Evolutionary conservation across 2,888 invertebrate genomes (phyloP), one percentile per base, ranked within the genome.

Genomic region (Helicoverpa assulta): DNA sequence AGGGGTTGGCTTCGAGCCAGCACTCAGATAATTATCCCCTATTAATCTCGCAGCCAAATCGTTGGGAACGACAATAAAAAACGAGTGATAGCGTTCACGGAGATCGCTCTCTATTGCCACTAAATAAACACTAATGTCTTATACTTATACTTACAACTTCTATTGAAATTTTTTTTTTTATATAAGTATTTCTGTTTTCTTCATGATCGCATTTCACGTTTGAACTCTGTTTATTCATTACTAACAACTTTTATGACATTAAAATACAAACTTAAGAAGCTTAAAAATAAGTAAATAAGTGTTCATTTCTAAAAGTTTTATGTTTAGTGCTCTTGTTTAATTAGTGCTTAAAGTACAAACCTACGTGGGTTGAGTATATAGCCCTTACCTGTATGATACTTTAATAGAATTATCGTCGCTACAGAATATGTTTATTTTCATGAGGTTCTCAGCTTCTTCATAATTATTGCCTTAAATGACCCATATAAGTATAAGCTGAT

Each of bases 1-100:
- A 43, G 21, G 65, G 68, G 63, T 76, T 91, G 91, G 92, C 90
- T 66, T 66, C 26, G 62, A 67, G 90, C 92, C 92, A 91, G 84
- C 79, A 81, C 80, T 78, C 86, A 85, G 87, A 90, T 92, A 91
- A 92, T 91, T 90, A 92, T 91, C 91, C 88, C 85, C 89, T 88
- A 92, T 92, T 92, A 92, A 92, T 92, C 90, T 91, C 84, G 69
- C 79, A 85, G 88, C 89, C 88, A 88, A 90, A 91, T 90, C 89
- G 88, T 88, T 86, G 85, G 83, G 82, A 83, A 81, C 83, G 83
- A 77, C 77, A 82, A 81, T 84, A 84, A 83, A 88, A 87, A 90
- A 89, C 89, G 89, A 86, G 81, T 84, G 85, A 86, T 86, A 85
- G 73, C 81, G 67, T 69, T 83, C 72, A 71, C 69, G 68, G 59